Conservation (phyloP, 1,140 invertebrate genomes). For the Orchestia grillus region DNA sequence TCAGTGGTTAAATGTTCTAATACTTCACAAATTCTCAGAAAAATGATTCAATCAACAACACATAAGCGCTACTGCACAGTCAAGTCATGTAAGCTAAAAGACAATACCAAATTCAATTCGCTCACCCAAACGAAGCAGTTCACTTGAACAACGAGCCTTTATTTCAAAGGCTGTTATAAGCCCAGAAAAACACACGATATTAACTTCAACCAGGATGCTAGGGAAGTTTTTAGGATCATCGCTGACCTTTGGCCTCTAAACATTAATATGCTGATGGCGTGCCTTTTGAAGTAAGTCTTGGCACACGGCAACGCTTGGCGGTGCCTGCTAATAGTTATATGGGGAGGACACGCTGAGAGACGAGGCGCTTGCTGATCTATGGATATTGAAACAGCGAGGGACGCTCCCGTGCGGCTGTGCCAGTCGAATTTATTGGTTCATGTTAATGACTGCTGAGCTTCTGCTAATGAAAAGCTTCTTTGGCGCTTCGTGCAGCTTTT, state of each 20-base stretch:
- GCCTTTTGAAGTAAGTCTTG: neutral
- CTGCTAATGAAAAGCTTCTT: slow-evolving; percentile 23
- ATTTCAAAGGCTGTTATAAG: neutral
- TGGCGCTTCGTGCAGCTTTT: neutral
- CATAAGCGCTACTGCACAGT: neutral
- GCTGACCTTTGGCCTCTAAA: neutral
- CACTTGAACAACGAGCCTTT: neutral
- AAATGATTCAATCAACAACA: neutral
- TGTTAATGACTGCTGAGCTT: slow-evolving; percentile 15
- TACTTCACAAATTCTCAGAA: neutral
- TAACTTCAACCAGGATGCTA: neutral
- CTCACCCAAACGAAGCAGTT: neutral
- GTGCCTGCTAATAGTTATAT: neutral
- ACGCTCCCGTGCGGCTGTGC: neutral
- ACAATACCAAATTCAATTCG: neutral
- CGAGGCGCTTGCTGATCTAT: neutral
- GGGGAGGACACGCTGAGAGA: neutral
- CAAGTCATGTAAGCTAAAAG: neutral
- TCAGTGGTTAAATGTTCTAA: neutral
- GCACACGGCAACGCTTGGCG: neutral
- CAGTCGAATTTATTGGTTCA: neutral
- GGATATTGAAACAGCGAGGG: slow-evolving; percentile 17
- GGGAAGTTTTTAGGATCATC: neutral
- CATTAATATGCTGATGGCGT: neutral
- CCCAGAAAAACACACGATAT: neutral